Evolutionary conservation across 1,140 invertebrate genomes (phyloP).

Genomic region (Vanessa atalanta): DNA sequence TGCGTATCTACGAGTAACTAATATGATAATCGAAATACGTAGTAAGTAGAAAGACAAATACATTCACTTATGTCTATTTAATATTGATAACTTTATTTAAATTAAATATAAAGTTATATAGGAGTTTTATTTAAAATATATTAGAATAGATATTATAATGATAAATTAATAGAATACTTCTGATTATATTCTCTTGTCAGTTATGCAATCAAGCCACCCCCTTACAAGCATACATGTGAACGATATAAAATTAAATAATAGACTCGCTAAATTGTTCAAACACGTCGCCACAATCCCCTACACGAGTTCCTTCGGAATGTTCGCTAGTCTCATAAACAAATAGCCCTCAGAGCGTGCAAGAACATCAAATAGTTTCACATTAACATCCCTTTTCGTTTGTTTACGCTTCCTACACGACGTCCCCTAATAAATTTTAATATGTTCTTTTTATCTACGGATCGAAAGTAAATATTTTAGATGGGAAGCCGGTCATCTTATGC

Average conservation of each 20-base stretch:
- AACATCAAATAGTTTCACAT: conserved; percentile 67
- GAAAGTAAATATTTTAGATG: conserved; percentile 48
- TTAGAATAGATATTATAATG: too few relatives aligned
- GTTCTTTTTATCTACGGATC: conserved; percentile 55
- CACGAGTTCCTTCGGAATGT: conserved; percentile 46
- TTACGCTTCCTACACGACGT: conserved; percentile 49
- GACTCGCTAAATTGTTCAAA: conserved; percentile 58
- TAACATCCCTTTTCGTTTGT: conserved; percentile 62
- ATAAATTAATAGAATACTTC: neutral
- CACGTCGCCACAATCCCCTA: conserved; percentile 38
- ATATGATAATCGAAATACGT: too few relatives aligned
- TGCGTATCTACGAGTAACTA: too few relatives aligned
- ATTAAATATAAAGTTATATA: too few relatives aligned
- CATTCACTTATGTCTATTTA: too few relatives aligned
- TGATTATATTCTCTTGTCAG: neutral
- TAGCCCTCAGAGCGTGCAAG: conserved; percentile 44
- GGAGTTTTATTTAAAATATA: too few relatives aligned
- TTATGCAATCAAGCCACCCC: conserved; percentile 32
- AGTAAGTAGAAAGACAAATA: too few relatives aligned
- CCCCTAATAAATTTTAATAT: conserved; percentile 69
- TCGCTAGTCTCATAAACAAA: conserved; percentile 57
- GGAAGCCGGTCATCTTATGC: conserved; percentile 34
- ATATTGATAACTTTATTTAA: too few relatives aligned
- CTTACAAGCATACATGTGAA: conserved; percentile 40
- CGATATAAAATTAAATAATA: conserved; percentile 41